Evolutionary conservation across 2,797 vertebrate genomes (phyloP).

Genomic region (Petrocephalus sullivani): DNA sequence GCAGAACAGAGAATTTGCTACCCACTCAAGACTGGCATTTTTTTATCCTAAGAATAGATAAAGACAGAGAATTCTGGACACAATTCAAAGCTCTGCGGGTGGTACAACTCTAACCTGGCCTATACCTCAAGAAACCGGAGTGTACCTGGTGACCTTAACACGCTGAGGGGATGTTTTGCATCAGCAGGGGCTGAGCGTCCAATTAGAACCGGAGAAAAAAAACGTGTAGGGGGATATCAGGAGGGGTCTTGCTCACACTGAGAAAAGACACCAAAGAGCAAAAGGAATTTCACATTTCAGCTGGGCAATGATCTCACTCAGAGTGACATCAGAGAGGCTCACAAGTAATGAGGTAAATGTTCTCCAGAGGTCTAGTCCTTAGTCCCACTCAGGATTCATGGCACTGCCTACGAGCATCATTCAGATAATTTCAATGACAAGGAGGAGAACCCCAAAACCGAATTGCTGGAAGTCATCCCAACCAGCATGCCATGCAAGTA

Average conservation of each 20-base stretch:
- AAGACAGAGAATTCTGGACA: neutral
- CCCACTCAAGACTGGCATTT: neutral
- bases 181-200: neutral
- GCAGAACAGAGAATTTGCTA: neutral
- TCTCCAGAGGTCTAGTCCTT: neutral
- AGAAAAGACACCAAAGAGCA: neutral
- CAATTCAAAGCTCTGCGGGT: neutral
- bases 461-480: neutral
- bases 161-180: neutral
- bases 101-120: neutral
- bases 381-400: neutral
- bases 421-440: neutral
- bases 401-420: neutral
- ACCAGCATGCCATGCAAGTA: neutral
- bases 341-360: neutral
- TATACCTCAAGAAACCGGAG: neutral
- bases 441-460: neutral
- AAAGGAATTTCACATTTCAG: neutral
- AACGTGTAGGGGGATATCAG: neutral
- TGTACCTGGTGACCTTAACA: neutral
- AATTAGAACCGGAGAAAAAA: neutral
- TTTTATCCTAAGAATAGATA: neutral
- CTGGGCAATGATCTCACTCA: neutral
- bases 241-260: neutral
- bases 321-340: neutral